Conservation (phyloP, 1,140 invertebrate genomes). For the Drosophila bocki region DNA sequence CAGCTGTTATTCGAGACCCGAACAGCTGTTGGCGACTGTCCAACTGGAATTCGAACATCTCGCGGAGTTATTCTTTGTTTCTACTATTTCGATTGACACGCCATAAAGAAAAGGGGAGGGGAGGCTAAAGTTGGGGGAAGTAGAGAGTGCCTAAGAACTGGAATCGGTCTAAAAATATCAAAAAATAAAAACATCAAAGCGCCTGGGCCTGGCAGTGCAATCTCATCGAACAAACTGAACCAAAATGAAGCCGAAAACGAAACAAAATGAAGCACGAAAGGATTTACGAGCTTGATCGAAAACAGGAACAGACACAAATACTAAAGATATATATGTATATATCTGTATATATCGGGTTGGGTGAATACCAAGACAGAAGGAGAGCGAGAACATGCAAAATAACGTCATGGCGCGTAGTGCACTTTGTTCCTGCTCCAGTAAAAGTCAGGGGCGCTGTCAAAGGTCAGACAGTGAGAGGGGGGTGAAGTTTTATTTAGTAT, state of each 20-base stretch:
- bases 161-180: conserved; percentile 62
- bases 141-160: conserved; percentile 8
- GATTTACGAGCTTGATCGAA: conserved; percentile 82
- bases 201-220: conserved; percentile 33
- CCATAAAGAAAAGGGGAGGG: neutral
- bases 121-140: neutral
- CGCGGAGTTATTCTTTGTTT: conserved; percentile 3
- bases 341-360: conserved; percentile 13
- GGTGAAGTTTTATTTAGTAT: neutral
- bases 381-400: conserved; percentile 45
- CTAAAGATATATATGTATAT: conserved; percentile 9
- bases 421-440: conserved; percentile 29
- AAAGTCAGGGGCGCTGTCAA: conserved; percentile 30
- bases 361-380: conserved; percentile 27
- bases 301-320: conserved; percentile 59
- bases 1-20: conserved; percentile 1
- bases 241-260: conserved; percentile 33
- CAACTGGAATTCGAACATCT: conserved; percentile 28
- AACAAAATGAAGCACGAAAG: conserved; percentile 70
- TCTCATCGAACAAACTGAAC: conserved; percentile 24
- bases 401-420: conserved; percentile 33
- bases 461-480: conserved; percentile 18
- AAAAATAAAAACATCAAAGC: conserved; percentile 67
- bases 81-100: conserved; percentile 40
- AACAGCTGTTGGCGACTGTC: conserved; percentile 25